Base-by-base conservation (phyloP, 2,797 vertebrate species). In the Anolis apletophallus region DNA sequence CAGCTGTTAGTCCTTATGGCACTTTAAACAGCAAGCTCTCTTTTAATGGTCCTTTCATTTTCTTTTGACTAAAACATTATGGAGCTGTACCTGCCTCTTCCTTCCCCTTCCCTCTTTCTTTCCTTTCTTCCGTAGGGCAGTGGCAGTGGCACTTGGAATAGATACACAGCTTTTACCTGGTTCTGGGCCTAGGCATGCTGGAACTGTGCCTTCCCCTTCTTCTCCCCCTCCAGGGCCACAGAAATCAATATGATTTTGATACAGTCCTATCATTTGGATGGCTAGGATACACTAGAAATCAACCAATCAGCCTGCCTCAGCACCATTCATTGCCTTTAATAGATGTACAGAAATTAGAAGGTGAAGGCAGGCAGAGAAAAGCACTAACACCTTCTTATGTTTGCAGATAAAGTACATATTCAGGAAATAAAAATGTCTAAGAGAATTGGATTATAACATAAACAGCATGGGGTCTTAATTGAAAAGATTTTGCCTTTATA, bases 1-100 rank as follows among this genome's bases (percentile, higher is more conserved):
- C 92, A 92, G 91, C 87, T 93, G 92, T 94, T 94, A 92, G 93
- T 85, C 88, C 89, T 91, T 93, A 86, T 91, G 88, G 90, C 86
- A 91, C 90, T 94, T 93, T 90, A 90, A 92, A 93, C 85, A 93
- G 91, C 90, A 91, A 93, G 86, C 86, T 87, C 88, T 93, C 91
- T 83, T 93, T 90, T 88, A 94, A 93, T 91, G 84, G 67, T 92
- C 90, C 5, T 46, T 46, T 46, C 46, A 46, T 46, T 46, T 46
- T 3, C 46, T 46, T 46, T 46, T 3, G 46, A 46, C 46, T 46
- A 46, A 46, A 6, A 46, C 46, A 46, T 46, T 46, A 46, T 46
- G 46, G 46, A 46, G 5, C 3, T 6, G 46, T 46, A 8, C 46
- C 46, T 7, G 46, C 5, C 46, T 46, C 46, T 46, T 46, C 46